Evolutionary conservation across 2,888 invertebrate species (phyloP), one percentile per base, ranked within the genome.

Genomic region (Lasius fuliginosus): DNA sequence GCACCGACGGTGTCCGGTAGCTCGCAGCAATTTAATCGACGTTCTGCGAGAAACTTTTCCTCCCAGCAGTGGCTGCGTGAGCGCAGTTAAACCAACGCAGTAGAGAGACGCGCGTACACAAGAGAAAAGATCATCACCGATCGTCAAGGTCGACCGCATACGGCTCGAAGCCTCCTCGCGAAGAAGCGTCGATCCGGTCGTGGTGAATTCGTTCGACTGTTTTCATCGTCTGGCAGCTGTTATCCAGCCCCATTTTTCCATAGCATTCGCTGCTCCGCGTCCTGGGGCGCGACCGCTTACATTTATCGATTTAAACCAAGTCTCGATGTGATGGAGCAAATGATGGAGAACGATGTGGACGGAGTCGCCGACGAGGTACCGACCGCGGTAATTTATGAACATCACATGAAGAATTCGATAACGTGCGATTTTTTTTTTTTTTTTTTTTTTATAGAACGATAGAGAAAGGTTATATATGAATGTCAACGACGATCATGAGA

Each of bases 11-110:
- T 90, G 89, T 90, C 87, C 90, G 90, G 90, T 90, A 90, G 90
- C 89, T 90, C 86, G 88, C 90, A 86, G 90, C 90, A 81, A 86
- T 90, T 90, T 89, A 90, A 90, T 90, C 90, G 90, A 86, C 89
- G 84, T 89, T 87, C 87, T 79, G 85, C 89, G 87, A 87, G 60
- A 65, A 82, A 86, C 90, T 90, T 89, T 90, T 90, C 89, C 85
- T 62, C 27, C 62, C 64, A 46, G 69, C 64, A 40, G 67, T 60
- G 65, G n/a, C 62, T 64, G 65, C 65, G 75, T 69, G 86, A 69
- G 68, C 76, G 74, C 79, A 74, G 85, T 88, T 87, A 88, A 89
- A 85, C 83, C 82, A 85, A 79, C 83, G 74, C 82, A 69, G 65
- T 69, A 62, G 56, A 67, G 60, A 77, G 56, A 46, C 53, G 53